Evolutionary conservation across 1,140 invertebrate species (phyloP).

Genomic region (Sarcophaga peregrina): DNA sequence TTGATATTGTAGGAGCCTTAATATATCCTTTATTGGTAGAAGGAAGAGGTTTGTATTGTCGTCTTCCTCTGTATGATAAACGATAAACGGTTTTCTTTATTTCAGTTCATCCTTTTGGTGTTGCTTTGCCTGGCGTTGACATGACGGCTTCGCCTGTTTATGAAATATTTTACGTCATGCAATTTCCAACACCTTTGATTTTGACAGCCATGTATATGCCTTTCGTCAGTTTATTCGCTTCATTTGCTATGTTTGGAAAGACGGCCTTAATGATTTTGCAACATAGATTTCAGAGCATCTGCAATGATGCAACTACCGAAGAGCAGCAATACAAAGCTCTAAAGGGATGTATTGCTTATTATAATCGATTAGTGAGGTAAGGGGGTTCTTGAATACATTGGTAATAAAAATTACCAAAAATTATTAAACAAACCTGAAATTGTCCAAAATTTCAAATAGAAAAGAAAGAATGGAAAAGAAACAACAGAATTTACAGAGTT

Average conservation of each 20-base stretch:
- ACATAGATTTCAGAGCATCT: slow-evolving; percentile 46
- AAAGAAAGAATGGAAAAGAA: too few species aligned
- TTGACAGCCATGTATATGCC: slow-evolving; percentile 61
- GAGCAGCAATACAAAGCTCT: slow-evolving; percentile 45
- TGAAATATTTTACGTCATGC: slow-evolving; percentile 56
- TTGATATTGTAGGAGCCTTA: slow-evolving; percentile 55
- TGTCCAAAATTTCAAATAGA: too few species aligned
- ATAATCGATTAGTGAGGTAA: slow-evolving; percentile 45
- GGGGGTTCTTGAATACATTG: not conserved
- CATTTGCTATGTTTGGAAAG: slow-evolving; percentile 59
- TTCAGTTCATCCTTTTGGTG: slow-evolving; percentile 58
- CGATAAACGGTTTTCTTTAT: slow-evolving; percentile 1
- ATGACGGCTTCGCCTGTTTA: slow-evolving; percentile 56
- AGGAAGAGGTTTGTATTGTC: slow-evolving; percentile 49
- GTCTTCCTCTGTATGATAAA: not conserved
- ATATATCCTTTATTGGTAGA: slow-evolving; percentile 53
- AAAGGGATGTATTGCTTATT: slow-evolving; percentile 51
- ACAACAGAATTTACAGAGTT: too few species aligned
- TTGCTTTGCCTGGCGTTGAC: slow-evolving; percentile 55
- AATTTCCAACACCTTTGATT: slow-evolving; percentile 54
- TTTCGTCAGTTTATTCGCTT: slow-evolving; percentile 60
- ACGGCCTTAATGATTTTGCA: slow-evolving; percentile 56
- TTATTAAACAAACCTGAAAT: not conserved
- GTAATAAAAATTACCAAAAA: too few species aligned
- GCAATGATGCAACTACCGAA: slow-evolving; percentile 23